Percentiles rank a stretch among this genome's conserved stretches.
phyloP scores from a whole-genome alignment of 2,888 invertebrate species.

The Teleogryllus oceanicus region DNA sequence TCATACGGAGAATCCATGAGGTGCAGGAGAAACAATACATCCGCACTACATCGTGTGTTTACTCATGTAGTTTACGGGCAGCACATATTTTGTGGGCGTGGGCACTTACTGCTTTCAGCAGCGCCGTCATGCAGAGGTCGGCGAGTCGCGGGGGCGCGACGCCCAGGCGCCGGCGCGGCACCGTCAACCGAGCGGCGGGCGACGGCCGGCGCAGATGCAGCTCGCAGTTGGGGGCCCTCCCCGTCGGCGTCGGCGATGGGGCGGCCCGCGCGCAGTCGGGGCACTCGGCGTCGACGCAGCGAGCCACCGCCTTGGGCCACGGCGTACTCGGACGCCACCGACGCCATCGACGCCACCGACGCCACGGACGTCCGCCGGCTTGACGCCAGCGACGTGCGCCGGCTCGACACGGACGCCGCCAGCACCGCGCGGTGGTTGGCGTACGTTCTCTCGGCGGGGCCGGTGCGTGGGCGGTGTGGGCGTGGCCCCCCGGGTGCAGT shows the following conservation, averaged over 20 bases:
- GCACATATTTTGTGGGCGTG: background rate
- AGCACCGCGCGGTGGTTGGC: background rate
- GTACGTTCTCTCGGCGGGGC: background rate
- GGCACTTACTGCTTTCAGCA: constrained; percentile 54
- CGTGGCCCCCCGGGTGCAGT: constrained; percentile 20
- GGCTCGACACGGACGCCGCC: constrained; percentile 19
- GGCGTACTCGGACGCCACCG: background rate
- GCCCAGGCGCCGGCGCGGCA: constrained; percentile 26
- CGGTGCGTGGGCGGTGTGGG: background rate
- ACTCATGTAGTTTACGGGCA: background rate
- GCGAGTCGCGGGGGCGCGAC: constrained; percentile 34
- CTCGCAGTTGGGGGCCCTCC: constrained; percentile 3
- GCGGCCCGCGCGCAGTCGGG: constrained; percentile 19
- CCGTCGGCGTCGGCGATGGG: constrained; percentile 23
- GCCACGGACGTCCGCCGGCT: background rate
- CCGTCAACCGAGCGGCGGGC: constrained; percentile 22
- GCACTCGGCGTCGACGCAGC: background rate
- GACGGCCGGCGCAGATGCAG: constrained; percentile 25
- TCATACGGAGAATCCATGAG: constrained; percentile 50
- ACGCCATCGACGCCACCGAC: background rate
- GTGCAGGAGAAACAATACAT: background rate
- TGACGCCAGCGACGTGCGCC: background rate
- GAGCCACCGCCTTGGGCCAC: constrained; percentile 12
- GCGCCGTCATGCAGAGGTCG: constrained; percentile 54
- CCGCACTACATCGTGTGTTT: too few species aligned